These are phyloP conservation scores for Melipona bicolor DNA, from an alignment of 2,888 invertebrate species.

Conservation along the genomic window DNA sequence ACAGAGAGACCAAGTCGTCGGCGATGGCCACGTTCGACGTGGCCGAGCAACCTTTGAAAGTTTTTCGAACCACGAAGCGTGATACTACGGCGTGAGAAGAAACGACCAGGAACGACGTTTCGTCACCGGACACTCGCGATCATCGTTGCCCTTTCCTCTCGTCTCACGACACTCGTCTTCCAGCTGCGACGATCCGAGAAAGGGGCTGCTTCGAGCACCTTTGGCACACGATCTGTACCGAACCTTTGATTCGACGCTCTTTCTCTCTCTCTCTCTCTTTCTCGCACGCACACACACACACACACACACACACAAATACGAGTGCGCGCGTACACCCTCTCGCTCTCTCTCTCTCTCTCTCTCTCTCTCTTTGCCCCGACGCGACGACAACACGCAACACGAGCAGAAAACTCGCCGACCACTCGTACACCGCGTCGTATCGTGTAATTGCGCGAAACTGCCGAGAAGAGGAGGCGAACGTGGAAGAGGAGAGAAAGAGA, in stretches of 20 bases:
- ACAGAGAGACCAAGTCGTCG: neutral
- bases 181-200: conserved; percentile 28
- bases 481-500: conserved; percentile 48
- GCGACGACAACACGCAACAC: neutral
- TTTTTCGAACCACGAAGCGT: neutral
- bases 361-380: neutral
- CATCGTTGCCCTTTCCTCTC: conserved; percentile 64
- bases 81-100: neutral
- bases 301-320: too few relatives aligned
- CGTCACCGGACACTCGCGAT: conserved; percentile 73
- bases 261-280: neutral
- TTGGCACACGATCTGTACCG: neutral
- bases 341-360: neutral
- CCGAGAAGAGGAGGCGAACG: conserved; percentile 13
- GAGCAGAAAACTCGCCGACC: conserved; percentile 9
- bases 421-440: too few relatives aligned
- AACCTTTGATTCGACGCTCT: neutral
- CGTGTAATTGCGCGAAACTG: neutral
- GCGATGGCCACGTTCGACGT: neutral
- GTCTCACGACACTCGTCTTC: conserved; percentile 48
- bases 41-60: neutral
- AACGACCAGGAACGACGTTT: conserved; percentile 39
- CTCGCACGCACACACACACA: neutral
- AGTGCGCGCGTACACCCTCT: too few relatives aligned
- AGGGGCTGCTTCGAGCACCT: neutral